These are phyloP conservation scores for Mus spretus DNA, from an alignment of 2,797 vertebrate species.

Conservation along the genomic window DNA sequence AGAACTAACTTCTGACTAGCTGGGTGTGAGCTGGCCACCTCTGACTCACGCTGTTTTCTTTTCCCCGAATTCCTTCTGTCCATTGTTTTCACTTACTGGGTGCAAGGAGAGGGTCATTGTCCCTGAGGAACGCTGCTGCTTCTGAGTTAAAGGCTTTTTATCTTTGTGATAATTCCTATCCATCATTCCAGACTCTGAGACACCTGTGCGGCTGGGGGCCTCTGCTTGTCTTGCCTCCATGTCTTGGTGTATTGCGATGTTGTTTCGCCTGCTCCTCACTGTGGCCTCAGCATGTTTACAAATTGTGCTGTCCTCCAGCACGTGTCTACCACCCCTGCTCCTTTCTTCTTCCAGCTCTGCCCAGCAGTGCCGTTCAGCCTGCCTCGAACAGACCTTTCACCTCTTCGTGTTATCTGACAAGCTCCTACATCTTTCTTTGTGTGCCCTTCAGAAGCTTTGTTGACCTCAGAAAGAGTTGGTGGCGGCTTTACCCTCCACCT, in stretches of 20 bases:
- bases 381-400: neutral
- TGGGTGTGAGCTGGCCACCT: neutral
- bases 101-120: neutral
- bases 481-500: neutral
- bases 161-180: conserved; percentile 15
- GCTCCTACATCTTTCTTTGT: neutral
- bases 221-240: neutral
- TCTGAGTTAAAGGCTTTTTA: conserved; percentile 25
- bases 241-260: neutral
- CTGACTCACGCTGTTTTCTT: conserved; percentile 11
- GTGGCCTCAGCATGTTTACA: neutral
- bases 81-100: conserved; percentile 22
- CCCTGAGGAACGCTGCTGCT: neutral
- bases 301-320: neutral
- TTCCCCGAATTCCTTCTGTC: conserved; percentile 48
- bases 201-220: neutral
- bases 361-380: neutral
- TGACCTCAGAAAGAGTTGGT: neutral
- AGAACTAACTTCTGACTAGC: neutral
- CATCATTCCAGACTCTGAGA: neutral
- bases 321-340: neutral
- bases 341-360: neutral
- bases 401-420: neutral
- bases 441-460: neutral
- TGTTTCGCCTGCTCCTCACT: neutral